Percentiles rank a stretch among this genome's conserved stretches.
Conservation (phyloP, 2,113 vertebrate genomes). For the Labeo rohita region DNA sequence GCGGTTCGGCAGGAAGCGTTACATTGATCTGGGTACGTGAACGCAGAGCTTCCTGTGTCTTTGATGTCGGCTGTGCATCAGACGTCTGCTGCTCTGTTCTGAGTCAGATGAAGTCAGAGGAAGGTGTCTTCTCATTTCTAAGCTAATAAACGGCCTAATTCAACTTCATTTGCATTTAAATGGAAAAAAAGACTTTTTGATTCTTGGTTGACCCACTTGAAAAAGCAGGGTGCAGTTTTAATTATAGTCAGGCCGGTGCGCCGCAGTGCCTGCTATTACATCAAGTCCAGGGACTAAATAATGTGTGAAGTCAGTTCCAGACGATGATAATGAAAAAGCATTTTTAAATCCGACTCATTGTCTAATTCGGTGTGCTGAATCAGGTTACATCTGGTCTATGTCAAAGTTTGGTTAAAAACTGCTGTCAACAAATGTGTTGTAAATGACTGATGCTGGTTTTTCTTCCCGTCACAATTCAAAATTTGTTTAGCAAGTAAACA, state of each 20-base stretch:
- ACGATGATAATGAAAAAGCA: not conserved
- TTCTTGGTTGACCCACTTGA: constrained; percentile 28
- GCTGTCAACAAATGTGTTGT: not conserved
- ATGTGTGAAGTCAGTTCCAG: constrained; percentile 5
- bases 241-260: constrained; percentile 6
- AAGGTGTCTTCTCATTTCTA: constrained; percentile 24
- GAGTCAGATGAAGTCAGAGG: constrained; percentile 16
- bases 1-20: constrained; percentile 89
- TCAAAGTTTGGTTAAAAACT: not conserved
- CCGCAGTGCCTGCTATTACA: constrained; percentile 16
- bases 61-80: not conserved
- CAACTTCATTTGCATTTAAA: constrained; percentile 43
- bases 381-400: not conserved
- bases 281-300: not conserved
- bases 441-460: not conserved
- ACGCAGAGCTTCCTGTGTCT: not conserved
- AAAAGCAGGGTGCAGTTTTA: constrained; percentile 8
- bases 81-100: constrained; percentile 3
- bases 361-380: not conserved
- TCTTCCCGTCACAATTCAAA: not conserved
- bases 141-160: constrained; percentile 34
- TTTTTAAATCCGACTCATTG: not conserved
- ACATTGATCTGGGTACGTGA: constrained; percentile 87
- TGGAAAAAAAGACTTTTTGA: constrained; percentile 11
- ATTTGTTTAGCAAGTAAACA: not conserved